Conservation (phyloP, 2,797 vertebrate species). For the Mormyrus hasselquistii region DNA sequence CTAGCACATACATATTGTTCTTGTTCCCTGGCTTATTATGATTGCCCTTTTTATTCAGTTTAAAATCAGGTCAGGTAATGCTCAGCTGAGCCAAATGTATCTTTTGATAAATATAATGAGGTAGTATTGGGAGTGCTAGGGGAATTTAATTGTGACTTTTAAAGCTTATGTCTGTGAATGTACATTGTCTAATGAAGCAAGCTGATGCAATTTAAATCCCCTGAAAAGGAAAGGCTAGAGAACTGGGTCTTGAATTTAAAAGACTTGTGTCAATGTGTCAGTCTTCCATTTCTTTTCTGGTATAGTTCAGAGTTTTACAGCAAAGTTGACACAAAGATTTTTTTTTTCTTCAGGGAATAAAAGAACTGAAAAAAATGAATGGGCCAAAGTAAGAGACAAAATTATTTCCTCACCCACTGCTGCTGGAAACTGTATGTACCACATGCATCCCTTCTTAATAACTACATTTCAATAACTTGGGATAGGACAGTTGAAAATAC, state of each 20-base stretch:
- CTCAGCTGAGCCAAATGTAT: not conserved
- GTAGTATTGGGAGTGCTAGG: not conserved
- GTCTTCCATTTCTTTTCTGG: not conserved
- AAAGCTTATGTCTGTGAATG: not conserved
- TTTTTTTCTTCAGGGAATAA: not conserved
- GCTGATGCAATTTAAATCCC: slow-evolving; percentile 15
- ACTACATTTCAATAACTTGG: not conserved
- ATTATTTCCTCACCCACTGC: not conserved
- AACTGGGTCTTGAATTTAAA: not conserved
- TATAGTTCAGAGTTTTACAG: slow-evolving; percentile 1
- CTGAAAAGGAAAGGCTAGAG: not conserved
- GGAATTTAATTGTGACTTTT: slow-evolving; percentile 13
- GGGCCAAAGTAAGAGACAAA: not conserved
- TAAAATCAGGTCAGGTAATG: slow-evolving; percentile 8
- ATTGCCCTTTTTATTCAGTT: slow-evolving; percentile 7
- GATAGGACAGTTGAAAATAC: not conserved
- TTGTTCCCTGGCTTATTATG: slow-evolving; percentile 3
- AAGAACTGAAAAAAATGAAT: not conserved
- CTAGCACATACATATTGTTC: not conserved
- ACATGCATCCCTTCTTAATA: not conserved
- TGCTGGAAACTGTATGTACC: not conserved
- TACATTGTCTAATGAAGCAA: slow-evolving; percentile 7
- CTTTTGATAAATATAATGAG: slow-evolving; percentile 15
- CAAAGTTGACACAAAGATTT: not conserved
- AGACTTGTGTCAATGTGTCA: not conserved